Evolutionary conservation across 2,113 vertebrate genomes (phyloP), one percentile per base, ranked within the genome.

Genomic region (Apodemus sylvaticus): DNA sequence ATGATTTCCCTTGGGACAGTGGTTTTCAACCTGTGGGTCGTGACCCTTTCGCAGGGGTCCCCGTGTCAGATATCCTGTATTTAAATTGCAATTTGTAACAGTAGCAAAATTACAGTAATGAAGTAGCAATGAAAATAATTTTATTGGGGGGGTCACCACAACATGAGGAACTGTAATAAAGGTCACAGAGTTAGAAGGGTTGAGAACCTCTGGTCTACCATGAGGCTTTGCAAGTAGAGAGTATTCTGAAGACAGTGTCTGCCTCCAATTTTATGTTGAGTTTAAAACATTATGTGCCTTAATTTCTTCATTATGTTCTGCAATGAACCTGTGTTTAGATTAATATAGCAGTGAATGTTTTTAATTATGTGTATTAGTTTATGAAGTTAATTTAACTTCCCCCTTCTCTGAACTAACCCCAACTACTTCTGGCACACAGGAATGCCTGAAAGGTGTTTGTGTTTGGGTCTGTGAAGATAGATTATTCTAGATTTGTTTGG

Each of bases 381-480:
- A 29, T 58, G 86, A 55, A 88, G 53, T 85, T 82, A 87, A 89
- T 74, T 93, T 91, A 79, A 95, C 88, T 93, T 85, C n/a, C 51
- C 24, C 13, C 13, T 2, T 70, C 53, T 62, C 62, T 48, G 7
- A 96, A 62, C 45, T 55, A 12, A 58, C n/a, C 42, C 31, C 26
- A 34, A 34, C 45, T n/a, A 26, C 17, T 13, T 48, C 81, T 83
- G 83, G 20, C 55, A 64, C 26, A 78, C 66, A 45, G 3, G 45
- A 89, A 0, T 58, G n/a, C 13, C 2, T 53, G 10, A 71, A 79
- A 73, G 91, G 39, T 60, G 62, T 93, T 66, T 60, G n/a, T 58
- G 66, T 42, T 53, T 0, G 20, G 36, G 62, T 91, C 93, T 86
- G 48, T 64, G 51, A 93, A 79, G 26, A 83, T 9, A 31, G 20